Base-by-base conservation (phyloP, 1,140 invertebrate species). In the Brachionus asplanchnoidis region DNA sequence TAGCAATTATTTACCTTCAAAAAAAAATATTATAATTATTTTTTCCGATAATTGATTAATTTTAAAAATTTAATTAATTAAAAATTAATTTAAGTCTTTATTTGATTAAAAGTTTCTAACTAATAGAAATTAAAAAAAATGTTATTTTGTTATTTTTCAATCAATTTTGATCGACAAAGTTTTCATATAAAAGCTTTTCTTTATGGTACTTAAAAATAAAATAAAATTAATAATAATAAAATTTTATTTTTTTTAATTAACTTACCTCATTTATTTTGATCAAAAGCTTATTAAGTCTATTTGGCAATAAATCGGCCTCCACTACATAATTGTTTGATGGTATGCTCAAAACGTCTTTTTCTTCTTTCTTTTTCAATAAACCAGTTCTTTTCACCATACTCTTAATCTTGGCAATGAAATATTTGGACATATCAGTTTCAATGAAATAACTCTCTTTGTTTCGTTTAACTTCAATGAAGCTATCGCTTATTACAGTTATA, bases 401-500 rank as follows among this genome's bases (percentile, higher is more conserved):
- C n/a, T 23, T 84, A 32, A 84, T 20, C 9, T 84, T 84, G 14
- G 40, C 23, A n/a, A 70, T 44, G 11, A 84, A 70, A 23, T 46
- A 84, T 50, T 84, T 60, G 28, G 53, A 32, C 82, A 84, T 42
- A 36, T 84, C 82, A 46, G 44, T 70, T 36, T 84, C n/a, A 44
- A 53, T 84, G 12, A 56, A 26, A 28, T 75, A 46, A 2, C 3
- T 26, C 26, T 73, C 66, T 53, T 70, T 84, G 26, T 73, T 70
- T 23, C 20, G n/a, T 28, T 70, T 73, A 5, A 89, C 88, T 79
- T 87, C 73, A 5, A 86, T 82, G 84, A 86, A 87, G 7, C 82
- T 80, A 26, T 87, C 86, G 53, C 85, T 86, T 9, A 87, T 66
- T 14, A 87, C 86, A 6, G 86, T 86, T 12, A 87, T 84, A 12